phyloP scores from a whole-genome alignment of 2,888 invertebrate genomes.

The Ectobius pallidus region DNA sequence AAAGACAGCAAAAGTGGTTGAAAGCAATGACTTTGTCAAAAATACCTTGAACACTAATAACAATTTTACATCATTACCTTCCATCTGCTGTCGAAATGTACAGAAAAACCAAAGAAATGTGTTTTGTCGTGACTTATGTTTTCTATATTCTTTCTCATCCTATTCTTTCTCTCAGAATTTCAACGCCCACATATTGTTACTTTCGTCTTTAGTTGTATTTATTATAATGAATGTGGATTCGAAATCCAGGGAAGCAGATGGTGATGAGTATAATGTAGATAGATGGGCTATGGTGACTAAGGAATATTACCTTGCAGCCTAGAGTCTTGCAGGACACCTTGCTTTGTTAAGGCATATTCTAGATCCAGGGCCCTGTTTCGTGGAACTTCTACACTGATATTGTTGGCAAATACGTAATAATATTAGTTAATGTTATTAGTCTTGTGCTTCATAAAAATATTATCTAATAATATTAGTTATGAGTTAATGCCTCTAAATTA shows the following conservation, averaged over 20 bases:
- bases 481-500: no score
- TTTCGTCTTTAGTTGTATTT: background rate
- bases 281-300: slow-evolving; percentile 9
- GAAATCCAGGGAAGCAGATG: slow-evolving; percentile 26
- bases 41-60: slow-evolving; percentile 19
- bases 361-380: no score
- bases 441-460: no score
- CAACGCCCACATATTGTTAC: background rate
- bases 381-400: no score
- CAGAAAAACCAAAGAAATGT: slow-evolving; percentile 29
- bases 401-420: no score
- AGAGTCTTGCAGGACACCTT: no score
- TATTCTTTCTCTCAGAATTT: background rate
- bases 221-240: slow-evolving; percentile 21
- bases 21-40: slow-evolving; percentile 27
- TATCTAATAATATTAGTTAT: no score
- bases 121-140: slow-evolving; percentile 29
- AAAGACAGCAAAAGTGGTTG: background rate
- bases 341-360: no score
- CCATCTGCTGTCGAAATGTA: slow-evolving; percentile 30
- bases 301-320: background rate
- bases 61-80: slow-evolving; percentile 22
- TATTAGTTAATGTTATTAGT: no score
- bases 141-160: slow-evolving; percentile 22
- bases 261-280: background rate